Evolutionary conservation across 2,888 invertebrate species (phyloP), one percentile per base, ranked within the genome.

Genomic region (Spodoptera picta): DNA sequence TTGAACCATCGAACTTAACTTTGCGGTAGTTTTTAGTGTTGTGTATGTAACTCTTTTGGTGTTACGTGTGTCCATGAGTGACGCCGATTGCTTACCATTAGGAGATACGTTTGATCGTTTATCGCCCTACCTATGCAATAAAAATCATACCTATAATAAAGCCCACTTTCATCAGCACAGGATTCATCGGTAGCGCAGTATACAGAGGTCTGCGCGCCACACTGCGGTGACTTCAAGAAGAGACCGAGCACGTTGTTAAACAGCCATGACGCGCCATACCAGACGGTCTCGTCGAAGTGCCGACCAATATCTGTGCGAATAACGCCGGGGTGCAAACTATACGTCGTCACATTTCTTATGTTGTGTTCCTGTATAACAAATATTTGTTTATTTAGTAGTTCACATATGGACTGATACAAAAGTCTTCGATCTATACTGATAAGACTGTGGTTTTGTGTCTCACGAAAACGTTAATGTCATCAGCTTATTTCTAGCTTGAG

Each of bases 171-270:
- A 0, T 92, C 84, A 0, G 88, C 95, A 65, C 95, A 95, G 14
- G 95, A 90, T 61, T 96, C 96, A 65, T 96, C 96, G 0, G 97
- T 90, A 0, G 96, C 95, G 82, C 97, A 97, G 84, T 97, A 95
- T 61, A 98, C 93, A 0, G 96, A 95, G 0, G 97, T 97, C 89
- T 97, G 97, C 0, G 97, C 97, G 11, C 97, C 97, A 83, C 96
- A 95, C 70, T 92, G 91, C 0, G 96, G 94, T 1, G 95, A 95
- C 83, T 96, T 96, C 31, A 96, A 81, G 76, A 96, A 95, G 51
- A 81, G 73, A 0, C 84, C 69, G 9, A 93, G 80, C 0, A 95
- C 44, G 69, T 88, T 80, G 46, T 89, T 77, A 73, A 88, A 90
- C 2, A 85, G 23, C 84, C 89, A 91, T 0, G 87, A 79, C 7